phyloP scores from a whole-genome alignment of 2,797 vertebrate genomes.

The Chelidonichthys spinosus region DNA sequence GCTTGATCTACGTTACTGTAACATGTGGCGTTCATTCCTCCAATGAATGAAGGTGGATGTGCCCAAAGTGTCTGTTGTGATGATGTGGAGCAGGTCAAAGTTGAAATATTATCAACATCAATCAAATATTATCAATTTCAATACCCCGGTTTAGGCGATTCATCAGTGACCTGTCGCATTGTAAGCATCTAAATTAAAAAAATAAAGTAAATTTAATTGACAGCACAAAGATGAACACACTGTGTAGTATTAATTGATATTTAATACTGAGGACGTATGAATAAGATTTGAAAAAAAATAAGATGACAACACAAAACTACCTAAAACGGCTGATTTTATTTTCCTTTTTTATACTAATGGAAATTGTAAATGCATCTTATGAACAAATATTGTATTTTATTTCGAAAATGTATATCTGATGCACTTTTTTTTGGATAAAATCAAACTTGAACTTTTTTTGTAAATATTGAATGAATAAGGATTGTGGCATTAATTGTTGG shows the following conservation, averaged over 20 bases:
- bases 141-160: too few species aligned
- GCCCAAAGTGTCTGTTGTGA: neutral
- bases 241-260: neutral
- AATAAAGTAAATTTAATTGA: neutral
- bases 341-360: neutral
- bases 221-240: neutral
- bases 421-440: conserved; percentile 79
- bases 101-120: neutral
- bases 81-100: neutral
- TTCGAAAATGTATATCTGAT: conserved; percentile 57
- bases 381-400: conserved; percentile 37
- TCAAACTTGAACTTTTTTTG: conserved; percentile 77
- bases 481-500: conserved; percentile 35
- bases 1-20: too few species aligned
- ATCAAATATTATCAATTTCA: too few species aligned
- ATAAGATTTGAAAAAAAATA: neutral
- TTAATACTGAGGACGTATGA: neutral
- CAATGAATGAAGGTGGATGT: neutral
- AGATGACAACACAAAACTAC: conserved; percentile 30
- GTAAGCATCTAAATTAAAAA: too few species aligned
- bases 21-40: too few species aligned
- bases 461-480: conserved; percentile 68
- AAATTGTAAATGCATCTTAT: conserved; percentile 43
- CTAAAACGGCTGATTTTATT: conserved; percentile 26
- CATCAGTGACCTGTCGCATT: too few species aligned